These are phyloP conservation scores for Lacerta agilis DNA, from an alignment of 2,797 vertebrate species.

Conservation along the genomic window DNA sequence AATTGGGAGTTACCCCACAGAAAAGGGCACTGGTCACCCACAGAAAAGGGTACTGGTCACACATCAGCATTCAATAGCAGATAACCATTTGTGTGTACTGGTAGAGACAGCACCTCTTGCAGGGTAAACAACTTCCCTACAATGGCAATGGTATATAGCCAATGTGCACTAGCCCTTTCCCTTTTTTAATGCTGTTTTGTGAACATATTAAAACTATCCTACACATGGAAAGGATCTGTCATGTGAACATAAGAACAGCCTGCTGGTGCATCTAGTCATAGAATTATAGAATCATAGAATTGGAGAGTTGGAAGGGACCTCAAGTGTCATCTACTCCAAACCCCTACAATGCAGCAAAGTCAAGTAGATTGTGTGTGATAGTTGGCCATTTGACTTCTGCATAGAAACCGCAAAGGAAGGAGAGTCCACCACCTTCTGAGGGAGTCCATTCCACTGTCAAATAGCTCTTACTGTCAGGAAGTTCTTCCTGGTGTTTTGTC, in stretches of 20 bases:
- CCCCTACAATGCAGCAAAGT: no score
- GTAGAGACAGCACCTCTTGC: background rate
- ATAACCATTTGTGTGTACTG: background rate
- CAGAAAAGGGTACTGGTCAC: background rate
- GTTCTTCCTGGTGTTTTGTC: no score
- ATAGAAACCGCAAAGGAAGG: no score
- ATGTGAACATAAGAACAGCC: background rate
- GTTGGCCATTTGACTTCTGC: no score
- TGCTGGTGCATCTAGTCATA: no score
- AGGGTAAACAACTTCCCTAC: background rate
- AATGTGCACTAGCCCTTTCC: background rate
- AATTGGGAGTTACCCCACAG: background rate
- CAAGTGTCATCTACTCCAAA: no score
- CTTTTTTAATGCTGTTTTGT: background rate
- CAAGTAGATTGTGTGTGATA: no score
- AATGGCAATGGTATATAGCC: background rate
- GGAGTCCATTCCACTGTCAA: no score
- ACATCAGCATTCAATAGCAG: background rate
- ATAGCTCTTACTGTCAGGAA: no score
- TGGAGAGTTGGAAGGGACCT: no score
- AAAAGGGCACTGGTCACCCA: background rate
- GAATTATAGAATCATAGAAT: no score
- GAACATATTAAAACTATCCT: background rate
- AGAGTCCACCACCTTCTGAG: no score
- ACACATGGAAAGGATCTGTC: background rate